Conservation (phyloP, 2,113 vertebrate genomes). For the Vulpes vulpes region DNA sequence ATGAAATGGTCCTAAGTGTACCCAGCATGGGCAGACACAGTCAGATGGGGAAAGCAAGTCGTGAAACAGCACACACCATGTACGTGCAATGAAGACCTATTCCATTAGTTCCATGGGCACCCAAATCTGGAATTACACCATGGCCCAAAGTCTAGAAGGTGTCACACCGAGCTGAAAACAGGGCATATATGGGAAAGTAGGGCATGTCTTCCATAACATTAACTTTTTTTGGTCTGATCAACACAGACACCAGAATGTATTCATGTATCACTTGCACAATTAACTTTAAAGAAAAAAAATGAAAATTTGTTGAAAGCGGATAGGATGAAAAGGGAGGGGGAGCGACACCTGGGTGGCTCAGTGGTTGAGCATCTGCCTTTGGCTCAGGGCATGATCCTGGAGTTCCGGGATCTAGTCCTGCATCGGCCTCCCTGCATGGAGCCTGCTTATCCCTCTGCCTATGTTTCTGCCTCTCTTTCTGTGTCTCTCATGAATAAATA, state of each 20-base stretch:
- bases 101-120: neutral
- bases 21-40: neutral
- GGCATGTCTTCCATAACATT: neutral
- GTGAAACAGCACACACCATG: rapidly evolving
- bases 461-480: no score
- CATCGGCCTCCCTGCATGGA: no score
- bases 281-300: constrained; percentile 52
- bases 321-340: neutral
- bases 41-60: neutral
- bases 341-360: no score
- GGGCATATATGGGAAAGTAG: neutral
- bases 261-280: constrained; percentile 58
- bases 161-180: neutral
- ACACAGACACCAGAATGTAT: constrained; percentile 62
- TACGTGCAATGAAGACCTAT: neutral
- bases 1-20: neutral
- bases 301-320: constrained; percentile 7
- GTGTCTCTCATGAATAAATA: no score
- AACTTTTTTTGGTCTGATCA: constrained; percentile 44
- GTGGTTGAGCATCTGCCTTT: no score
- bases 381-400: no score
- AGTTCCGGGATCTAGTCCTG: no score
- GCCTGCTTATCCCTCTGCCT: no score
- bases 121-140: neutral
- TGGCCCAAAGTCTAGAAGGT: neutral